These are phyloP conservation scores for Phlogophora meticulosa DNA, from an alignment of 2,888 invertebrate species.

Conservation along the genomic window DNA sequence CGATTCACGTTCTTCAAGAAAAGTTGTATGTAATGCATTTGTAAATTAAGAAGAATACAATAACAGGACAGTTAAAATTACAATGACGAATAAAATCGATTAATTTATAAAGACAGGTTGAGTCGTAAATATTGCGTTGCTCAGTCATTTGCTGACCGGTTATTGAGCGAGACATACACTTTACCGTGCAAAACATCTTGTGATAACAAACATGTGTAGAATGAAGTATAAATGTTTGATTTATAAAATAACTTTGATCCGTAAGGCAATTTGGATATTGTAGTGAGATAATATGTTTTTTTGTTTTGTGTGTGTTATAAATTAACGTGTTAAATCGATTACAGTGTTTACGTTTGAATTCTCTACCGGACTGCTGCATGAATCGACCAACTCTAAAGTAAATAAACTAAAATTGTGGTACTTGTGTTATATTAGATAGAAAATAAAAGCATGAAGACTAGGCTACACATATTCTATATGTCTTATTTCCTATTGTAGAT, in stretches of 20 bases:
- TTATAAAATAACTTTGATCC: slow-evolving; percentile 29
- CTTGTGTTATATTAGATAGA: too few species aligned
- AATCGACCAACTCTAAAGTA: slow-evolving; percentile 22
- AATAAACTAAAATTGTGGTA: not conserved
- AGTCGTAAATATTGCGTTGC: not conserved
- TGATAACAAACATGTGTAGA: not conserved
- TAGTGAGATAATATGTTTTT: too few species aligned
- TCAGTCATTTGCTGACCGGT: slow-evolving; percentile 17
- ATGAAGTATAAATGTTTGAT: not conserved
- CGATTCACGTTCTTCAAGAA: slow-evolving; percentile 1
- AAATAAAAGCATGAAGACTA: too few species aligned
- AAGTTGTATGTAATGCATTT: slow-evolving; percentile 5
- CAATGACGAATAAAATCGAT: slow-evolving; percentile 26
- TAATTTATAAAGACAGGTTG: slow-evolving; percentile 12
- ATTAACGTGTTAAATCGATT: too few species aligned
- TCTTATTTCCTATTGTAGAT: too few species aligned
- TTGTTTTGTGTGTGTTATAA: too few species aligned
- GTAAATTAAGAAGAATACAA: slow-evolving; percentile 12
- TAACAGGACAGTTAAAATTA: not conserved
- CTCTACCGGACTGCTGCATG: slow-evolving; percentile 19
- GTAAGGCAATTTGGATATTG: slow-evolving; percentile 27
- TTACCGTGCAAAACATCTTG: not conserved
- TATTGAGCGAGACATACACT: not conserved
- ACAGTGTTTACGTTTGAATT: slow-evolving; percentile 34
- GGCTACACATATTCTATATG: too few species aligned